These are phyloP conservation scores for Dicentrarchus labrax DNA, from an alignment of 2,113 vertebrate species.

Conservation along the genomic window DNA sequence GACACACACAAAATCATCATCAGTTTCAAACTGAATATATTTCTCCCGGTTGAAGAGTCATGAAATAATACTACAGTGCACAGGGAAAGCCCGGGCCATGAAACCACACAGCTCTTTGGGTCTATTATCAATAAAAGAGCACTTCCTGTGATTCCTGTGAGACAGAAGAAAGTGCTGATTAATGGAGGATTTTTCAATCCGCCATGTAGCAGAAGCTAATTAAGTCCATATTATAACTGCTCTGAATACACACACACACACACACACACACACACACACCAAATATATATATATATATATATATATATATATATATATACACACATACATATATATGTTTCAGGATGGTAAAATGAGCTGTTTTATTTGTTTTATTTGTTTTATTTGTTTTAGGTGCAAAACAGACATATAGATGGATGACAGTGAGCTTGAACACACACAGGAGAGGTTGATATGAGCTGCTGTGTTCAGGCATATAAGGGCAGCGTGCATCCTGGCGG, in stretches of 20 bases:
- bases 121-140: conserved; percentile 48
- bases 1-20: background rate
- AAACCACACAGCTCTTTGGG: conserved; percentile 35
- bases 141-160: conserved; percentile 41
- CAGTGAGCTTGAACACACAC: background rate
- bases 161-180: conserved; percentile 18
- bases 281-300: too few relatives aligned
- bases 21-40: background rate
- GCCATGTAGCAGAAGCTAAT: background rate
- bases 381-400: conserved; percentile 5
- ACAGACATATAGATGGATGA: background rate
- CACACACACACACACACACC: too few relatives aligned
- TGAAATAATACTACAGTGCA: background rate
- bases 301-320: too few relatives aligned
- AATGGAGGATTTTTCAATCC: conserved; percentile 16
- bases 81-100: conserved; percentile 1
- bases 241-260: background rate
- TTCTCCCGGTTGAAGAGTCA: background rate
- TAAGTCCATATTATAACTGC: background rate
- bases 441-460: conserved; percentile 28
- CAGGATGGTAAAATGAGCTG: background rate
- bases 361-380: conserved; percentile 20
- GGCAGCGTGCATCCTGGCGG: conserved; percentile 61
- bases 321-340: background rate
- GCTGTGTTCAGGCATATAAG: conserved; percentile 47